Evolutionary conservation across 2,113 vertebrate genomes (phyloP).

Genomic region (Crypturellus undulatus): DNA sequence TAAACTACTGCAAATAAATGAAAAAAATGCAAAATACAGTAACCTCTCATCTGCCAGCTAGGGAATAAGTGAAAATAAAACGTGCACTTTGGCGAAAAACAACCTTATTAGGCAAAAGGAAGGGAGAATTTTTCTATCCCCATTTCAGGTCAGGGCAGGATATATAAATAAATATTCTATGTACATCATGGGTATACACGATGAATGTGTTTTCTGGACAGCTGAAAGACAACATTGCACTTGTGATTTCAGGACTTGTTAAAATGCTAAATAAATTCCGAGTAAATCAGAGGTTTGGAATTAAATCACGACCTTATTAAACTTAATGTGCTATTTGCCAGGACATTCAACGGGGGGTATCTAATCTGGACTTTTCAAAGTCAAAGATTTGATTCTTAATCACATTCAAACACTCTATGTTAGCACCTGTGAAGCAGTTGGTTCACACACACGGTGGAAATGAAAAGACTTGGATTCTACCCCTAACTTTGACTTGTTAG

Average conservation of each 20-base stretch:
- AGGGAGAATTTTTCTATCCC: too few species aligned
- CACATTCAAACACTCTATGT: not conserved
- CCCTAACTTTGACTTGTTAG: not conserved
- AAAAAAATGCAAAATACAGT: not conserved
- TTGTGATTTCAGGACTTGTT: not conserved
- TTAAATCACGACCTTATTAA: not conserved
- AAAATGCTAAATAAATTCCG: not conserved
- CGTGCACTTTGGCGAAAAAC: too few species aligned
- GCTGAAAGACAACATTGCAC: not conserved
- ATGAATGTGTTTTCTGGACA: accelerated
- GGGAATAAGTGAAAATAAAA: too few species aligned
- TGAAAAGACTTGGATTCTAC: not conserved
- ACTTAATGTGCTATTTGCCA: not conserved
- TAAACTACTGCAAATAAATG: not conserved
- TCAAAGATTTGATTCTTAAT: too few species aligned
- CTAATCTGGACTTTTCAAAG: not conserved
- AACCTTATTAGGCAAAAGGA: too few species aligned
- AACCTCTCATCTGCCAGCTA: not conserved
- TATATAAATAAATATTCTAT: not conserved
- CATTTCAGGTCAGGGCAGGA: not conserved
- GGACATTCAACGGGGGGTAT: not conserved
- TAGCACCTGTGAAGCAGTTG: not conserved
- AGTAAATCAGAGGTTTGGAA: not conserved
- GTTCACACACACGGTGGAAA: not conserved
- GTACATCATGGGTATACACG: not conserved